Conservation (phyloP, 35 echinoderm and acorn worm species). For the Diadema setosum region DNA sequence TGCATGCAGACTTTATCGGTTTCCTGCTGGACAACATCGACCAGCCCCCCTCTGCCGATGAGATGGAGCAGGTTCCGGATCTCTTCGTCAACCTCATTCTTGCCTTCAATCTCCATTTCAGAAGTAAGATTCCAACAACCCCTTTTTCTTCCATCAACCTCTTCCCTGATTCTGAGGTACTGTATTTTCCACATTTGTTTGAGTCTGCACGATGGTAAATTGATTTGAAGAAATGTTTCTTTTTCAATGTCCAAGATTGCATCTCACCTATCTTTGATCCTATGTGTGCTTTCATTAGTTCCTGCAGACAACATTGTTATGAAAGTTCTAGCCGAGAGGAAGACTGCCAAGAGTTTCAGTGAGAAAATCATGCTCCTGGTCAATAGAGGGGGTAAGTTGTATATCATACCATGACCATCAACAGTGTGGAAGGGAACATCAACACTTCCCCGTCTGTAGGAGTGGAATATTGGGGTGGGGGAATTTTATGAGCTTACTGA, state of each 20-base stretch:
- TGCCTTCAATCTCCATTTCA: conserved; percentile 90
- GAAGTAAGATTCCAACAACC: too few species aligned
- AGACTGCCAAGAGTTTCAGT: conserved; percentile 73
- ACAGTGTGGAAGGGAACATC: not conserved
- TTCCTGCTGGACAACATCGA: conserved; percentile 82
- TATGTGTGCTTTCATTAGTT: conserved; percentile 38
- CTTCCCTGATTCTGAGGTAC: too few species aligned
- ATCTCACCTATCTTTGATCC: too few species aligned
- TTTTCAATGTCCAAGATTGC: too few species aligned
- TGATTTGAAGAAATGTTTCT: not conserved
- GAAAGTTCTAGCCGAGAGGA: conserved; percentile 54
- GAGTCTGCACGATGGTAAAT: too few species aligned
- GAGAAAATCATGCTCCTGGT: conserved; percentile 94
- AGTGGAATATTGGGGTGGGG: too few species aligned
- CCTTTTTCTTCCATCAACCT: too few species aligned
- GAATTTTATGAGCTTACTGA: too few species aligned
- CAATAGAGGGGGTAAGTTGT: conserved; percentile 82
- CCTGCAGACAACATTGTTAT: conserved; percentile 76
- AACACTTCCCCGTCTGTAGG: too few species aligned
- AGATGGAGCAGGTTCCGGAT: conserved; percentile 83
- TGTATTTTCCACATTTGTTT: too few species aligned
- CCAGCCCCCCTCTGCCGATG: conserved; percentile 71
- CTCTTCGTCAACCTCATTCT: conserved; percentile 94
- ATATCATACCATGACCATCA: too few species aligned
- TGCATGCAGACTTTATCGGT: conserved; percentile 75